Percentiles rank a stretch among this genome's conserved stretches.
These are phyloP conservation scores for Sminthurinus aureus DNA, from an alignment of 2,888 invertebrate genomes.

Conservation along the genomic window DNA sequence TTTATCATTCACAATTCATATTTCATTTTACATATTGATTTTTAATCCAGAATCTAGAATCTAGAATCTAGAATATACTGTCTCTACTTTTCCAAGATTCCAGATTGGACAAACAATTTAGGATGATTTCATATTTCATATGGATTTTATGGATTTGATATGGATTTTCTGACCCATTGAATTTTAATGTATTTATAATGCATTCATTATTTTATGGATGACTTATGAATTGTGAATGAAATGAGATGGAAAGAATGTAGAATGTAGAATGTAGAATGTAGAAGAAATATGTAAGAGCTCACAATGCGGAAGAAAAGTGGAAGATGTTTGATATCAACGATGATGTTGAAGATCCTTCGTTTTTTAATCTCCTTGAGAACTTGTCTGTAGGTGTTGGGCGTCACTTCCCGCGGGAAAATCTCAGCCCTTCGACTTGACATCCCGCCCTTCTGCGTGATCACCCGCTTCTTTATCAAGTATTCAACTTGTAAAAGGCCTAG, in stretches of 20 bases:
- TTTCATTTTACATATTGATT: too few relatives aligned
- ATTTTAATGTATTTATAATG: not conserved
- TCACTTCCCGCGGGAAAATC: constrained; percentile 74
- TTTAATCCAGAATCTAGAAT: too few relatives aligned
- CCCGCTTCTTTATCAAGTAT: constrained; percentile 72
- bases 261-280: not conserved
- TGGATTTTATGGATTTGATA: too few relatives aligned
- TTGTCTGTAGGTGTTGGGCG: constrained; percentile 74
- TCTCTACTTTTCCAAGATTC: too few relatives aligned
- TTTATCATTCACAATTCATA: too few relatives aligned
- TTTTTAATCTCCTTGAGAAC: constrained; percentile 83
- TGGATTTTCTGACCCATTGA: not conserved
- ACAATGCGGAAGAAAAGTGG: constrained; percentile 86
- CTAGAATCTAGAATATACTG: too few relatives aligned
- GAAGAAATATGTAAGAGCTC: constrained; percentile 64
- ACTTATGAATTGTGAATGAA: constrained; percentile 12
- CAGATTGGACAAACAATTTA: too few relatives aligned
- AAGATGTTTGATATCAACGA: constrained; percentile 85
- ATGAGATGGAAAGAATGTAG: not conserved
- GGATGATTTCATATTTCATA: too few relatives aligned
- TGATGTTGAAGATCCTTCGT: constrained; percentile 84
- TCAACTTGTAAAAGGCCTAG: constrained; percentile 66
- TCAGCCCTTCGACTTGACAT: constrained; percentile 67
- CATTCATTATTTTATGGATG: not conserved
- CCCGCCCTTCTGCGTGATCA: constrained; percentile 68